These are phyloP conservation scores for Hydrozoanthus tunicans DNA, from an alignment of 64 coral and sea anemone genomes.

Conservation along the genomic window DNA sequence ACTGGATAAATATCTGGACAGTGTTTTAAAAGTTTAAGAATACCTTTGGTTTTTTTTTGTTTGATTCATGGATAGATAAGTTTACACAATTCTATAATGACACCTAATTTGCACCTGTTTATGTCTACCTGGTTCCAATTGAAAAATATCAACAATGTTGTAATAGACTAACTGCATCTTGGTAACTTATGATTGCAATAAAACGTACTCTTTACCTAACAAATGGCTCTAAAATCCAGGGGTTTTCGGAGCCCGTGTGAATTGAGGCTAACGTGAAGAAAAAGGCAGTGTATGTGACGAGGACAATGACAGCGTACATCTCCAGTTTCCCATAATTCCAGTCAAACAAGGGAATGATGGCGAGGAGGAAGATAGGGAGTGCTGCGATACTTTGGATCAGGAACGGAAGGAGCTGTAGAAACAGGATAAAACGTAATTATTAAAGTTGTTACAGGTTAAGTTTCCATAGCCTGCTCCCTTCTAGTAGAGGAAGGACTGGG, in stretches of 20 bases:
- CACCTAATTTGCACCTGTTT: no score
- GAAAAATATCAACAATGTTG: no score
- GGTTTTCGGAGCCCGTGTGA: constrained; percentile 63
- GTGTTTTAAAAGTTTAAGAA: no score
- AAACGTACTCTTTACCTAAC: constrained; percentile 54
- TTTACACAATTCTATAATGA: no score
- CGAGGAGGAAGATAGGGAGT: constrained; percentile 77
- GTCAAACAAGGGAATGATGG: constrained; percentile 44
- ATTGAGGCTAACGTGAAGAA: constrained; percentile 74
- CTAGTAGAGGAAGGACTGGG: no score
- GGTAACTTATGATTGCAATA: no score
- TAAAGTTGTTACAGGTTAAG: neutral
- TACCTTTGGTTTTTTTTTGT: no score
- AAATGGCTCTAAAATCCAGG: constrained; percentile 54
- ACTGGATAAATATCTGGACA: no score
- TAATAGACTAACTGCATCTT: no score
- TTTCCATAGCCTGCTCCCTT: no score
- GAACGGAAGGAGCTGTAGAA: constrained; percentile 55
- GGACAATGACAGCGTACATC: constrained; percentile 53
- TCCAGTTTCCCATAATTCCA: constrained; percentile 10
- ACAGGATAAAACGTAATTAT: neutral
- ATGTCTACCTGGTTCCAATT: no score
- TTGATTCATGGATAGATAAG: no score
- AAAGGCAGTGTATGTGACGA: constrained; percentile 56
- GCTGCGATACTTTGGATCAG: constrained; percentile 82